These are phyloP conservation scores for Aviceda subcristata DNA, from an alignment of 2,113 vertebrate species.

Conservation along the genomic window DNA sequence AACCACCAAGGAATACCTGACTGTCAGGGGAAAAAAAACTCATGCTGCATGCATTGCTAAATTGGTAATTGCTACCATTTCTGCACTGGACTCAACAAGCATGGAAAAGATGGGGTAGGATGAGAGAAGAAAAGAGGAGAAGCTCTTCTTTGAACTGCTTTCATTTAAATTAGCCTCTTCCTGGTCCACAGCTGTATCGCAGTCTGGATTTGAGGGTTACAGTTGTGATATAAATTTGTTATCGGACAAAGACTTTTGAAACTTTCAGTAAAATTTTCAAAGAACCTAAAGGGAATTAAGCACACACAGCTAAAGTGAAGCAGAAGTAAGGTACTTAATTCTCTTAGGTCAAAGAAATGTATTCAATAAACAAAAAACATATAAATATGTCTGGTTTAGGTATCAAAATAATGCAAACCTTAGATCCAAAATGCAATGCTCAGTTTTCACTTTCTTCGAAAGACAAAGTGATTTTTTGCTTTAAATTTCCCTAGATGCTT, in stretches of 20 bases:
- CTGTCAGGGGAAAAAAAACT: not conserved
- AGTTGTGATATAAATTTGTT: not conserved
- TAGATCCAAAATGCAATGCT: not conserved
- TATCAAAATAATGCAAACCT: not conserved
- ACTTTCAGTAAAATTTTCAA: not conserved
- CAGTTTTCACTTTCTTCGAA: not conserved
- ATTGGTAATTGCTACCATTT: not conserved
- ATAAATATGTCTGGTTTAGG: not conserved
- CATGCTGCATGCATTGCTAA: not conserved
- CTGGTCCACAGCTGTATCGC: not conserved
- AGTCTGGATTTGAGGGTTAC: not conserved
- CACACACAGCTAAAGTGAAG: not conserved
- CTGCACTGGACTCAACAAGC: not conserved
- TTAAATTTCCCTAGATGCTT: not conserved
- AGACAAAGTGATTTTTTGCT: not conserved
- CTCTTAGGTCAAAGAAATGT: not conserved
- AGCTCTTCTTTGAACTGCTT: not conserved
- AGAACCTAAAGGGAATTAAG: not conserved
- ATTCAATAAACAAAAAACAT: not conserved
- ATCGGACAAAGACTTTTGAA: not conserved
- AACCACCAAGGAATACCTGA: not conserved
- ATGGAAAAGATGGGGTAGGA: not conserved
- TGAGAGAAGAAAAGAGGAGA: not conserved
- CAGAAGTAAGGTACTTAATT: not conserved
- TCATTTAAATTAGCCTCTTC: not conserved